phyloP scores from a whole-genome alignment of 1,140 invertebrate species.

The Anastrepha obliqua region DNA sequence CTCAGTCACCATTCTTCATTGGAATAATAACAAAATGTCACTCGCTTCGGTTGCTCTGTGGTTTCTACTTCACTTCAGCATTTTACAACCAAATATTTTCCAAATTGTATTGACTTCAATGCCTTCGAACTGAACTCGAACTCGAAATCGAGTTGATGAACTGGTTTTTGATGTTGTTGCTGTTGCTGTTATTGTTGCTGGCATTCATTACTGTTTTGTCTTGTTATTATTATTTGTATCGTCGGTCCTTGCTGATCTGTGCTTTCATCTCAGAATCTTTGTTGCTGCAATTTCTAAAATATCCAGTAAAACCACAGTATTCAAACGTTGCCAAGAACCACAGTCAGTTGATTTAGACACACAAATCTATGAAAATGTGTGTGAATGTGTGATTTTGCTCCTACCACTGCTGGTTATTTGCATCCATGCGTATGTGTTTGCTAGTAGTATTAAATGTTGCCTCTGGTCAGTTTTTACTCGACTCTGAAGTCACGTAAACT shows the following conservation, averaged over 20 bases:
- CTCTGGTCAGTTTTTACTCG: constrained; percentile 9
- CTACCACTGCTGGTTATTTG: neutral
- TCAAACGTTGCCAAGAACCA: neutral
- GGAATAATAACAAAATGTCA: constrained; percentile 54
- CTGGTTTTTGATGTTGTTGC: constrained; percentile 7
- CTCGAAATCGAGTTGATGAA: constrained; percentile 16
- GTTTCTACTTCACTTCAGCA: constrained; percentile 31
- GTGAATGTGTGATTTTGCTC: neutral
- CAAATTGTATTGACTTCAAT: constrained; percentile 53
- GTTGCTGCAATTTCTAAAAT: constrained; percentile 39
- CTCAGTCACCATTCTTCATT: neutral
- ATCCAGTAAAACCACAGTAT: constrained; percentile 30
- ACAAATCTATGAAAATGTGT: neutral
- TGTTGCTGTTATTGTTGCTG: neutral
- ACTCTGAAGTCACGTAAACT: constrained; percentile 2
- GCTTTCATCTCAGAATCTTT: neutral
- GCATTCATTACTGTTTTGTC: neutral
- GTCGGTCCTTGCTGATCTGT: neutral
- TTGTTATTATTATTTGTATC: constrained; percentile 14
- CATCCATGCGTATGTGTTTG: neutral
- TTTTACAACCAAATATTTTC: constrained; percentile 48
- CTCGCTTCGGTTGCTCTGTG: constrained; percentile 51
- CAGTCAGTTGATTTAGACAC: constrained; percentile 55
- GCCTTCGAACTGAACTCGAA: constrained; percentile 19
- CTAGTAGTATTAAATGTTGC: constrained; percentile 4